A percentile compares a stretch with the other conserved stretches of the same genome.
Conservation (phyloP, 2,113 vertebrate species). For the Crypturellus undulatus region DNA sequence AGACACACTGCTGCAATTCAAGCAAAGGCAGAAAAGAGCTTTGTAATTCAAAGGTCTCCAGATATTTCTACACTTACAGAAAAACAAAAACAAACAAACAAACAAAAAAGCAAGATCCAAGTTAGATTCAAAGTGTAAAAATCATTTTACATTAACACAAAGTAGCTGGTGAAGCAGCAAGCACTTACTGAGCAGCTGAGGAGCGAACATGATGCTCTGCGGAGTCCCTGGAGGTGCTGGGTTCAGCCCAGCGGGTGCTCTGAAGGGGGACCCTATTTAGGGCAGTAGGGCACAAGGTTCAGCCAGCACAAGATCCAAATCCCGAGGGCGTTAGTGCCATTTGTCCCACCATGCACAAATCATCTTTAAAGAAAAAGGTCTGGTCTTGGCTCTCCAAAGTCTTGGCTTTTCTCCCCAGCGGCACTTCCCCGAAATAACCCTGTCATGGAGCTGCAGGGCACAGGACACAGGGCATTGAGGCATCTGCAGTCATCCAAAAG, state of each 20-base stretch:
- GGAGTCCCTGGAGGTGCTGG: neutral
- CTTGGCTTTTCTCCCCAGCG: neutral
- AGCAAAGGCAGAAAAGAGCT: neutral
- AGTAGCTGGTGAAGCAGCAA: rapidly evolving
- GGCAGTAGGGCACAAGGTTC: neutral
- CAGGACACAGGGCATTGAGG: neutral
- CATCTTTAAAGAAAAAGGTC: neutral
- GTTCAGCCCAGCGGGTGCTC: constrained; percentile 5
- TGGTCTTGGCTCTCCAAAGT: neutral
- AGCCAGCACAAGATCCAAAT: constrained; percentile 1
- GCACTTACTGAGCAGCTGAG: neutral
- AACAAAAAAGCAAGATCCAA: neutral
- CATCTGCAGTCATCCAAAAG: neutral
- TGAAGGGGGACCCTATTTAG: neutral
- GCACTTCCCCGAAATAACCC: neutral
- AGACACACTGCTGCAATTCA: neutral
- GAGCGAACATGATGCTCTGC: neutral
- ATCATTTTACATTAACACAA: neutral
- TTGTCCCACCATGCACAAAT: neutral
- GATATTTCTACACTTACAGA: neutral
- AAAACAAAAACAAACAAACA: neutral
- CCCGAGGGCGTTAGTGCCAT: neutral
- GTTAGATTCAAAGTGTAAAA: neutral
- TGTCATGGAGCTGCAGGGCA: neutral
- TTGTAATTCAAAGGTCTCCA: neutral